Evolutionary conservation across 2,113 vertebrate species (phyloP).

Genomic region (Caloenas nicobarica): DNA sequence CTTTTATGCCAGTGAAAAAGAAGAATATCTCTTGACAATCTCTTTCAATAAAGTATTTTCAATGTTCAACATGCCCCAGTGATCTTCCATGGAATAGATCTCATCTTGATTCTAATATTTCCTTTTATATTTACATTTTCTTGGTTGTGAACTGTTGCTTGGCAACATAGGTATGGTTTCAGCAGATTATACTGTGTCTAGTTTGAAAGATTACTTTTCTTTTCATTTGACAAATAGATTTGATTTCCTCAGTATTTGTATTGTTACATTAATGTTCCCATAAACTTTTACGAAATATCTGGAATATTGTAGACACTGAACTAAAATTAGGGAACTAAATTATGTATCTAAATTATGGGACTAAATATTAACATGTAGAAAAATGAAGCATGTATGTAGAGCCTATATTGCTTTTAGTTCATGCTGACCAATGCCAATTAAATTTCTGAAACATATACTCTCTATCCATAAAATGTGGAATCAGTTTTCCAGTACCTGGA

Average conservation of each 20-base stretch:
- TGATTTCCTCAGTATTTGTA: background rate
- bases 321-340: background rate
- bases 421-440: background rate
- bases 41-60: background rate
- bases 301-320: background rate
- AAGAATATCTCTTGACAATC: background rate
- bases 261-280: background rate
- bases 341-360: background rate
- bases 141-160: background rate
- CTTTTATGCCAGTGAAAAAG: background rate
- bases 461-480: background rate
- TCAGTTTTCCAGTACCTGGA: background rate
- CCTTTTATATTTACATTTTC: background rate
- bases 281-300: background rate
- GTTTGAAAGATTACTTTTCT: background rate
- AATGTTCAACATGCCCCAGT: background rate
- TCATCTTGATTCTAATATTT: background rate
- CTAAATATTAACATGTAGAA: background rate
- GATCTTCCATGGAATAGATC: background rate
- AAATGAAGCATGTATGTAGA: background rate
- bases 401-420: background rate
- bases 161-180: background rate
- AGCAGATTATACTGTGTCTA: background rate
- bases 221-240: background rate
- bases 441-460: background rate